Percentiles rank a stretch among this genome's conserved stretches.
These are phyloP conservation scores for Syncerus caffer DNA, from an alignment of 2,797 vertebrate genomes.

Conservation along the genomic window DNA sequence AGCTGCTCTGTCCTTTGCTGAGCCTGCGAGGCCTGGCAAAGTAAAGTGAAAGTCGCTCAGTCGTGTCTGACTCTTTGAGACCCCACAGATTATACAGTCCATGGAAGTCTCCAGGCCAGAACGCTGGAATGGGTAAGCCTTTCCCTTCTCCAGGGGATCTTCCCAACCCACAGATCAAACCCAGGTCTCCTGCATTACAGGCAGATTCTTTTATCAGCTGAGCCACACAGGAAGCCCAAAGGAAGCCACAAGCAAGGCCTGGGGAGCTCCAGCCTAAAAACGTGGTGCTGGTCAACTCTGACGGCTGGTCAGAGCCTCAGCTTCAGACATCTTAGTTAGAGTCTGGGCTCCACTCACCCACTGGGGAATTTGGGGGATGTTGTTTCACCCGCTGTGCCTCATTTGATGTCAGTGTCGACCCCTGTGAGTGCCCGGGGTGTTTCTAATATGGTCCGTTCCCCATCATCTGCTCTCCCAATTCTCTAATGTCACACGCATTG, in stretches of 20 bases:
- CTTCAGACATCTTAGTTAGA: background rate
- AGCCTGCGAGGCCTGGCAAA: background rate
- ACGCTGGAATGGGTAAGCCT: background rate
- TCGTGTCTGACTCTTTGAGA: background rate
- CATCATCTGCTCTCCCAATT: background rate
- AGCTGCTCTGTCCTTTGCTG: background rate
- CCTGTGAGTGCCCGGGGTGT: background rate
- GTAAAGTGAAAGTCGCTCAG: background rate
- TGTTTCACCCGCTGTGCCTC: background rate
- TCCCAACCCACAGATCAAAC: background rate
- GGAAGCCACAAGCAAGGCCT: background rate
- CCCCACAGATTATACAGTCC: background rate
- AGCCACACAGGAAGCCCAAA: background rate
- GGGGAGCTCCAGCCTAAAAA: background rate
- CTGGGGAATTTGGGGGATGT: background rate
- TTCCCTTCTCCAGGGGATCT: background rate
- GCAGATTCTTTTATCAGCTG: background rate
- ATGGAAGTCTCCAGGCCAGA: background rate
- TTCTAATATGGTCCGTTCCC: background rate
- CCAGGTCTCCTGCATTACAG: background rate
- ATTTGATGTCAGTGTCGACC: background rate
- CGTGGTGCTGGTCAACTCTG: too few relatives aligned
- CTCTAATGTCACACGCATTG: too few relatives aligned
- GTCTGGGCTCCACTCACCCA: background rate
- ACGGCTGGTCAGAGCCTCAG: background rate